Base-by-base conservation (phyloP, 2,888 invertebrate genomes). In the Apamea crenata region DNA sequence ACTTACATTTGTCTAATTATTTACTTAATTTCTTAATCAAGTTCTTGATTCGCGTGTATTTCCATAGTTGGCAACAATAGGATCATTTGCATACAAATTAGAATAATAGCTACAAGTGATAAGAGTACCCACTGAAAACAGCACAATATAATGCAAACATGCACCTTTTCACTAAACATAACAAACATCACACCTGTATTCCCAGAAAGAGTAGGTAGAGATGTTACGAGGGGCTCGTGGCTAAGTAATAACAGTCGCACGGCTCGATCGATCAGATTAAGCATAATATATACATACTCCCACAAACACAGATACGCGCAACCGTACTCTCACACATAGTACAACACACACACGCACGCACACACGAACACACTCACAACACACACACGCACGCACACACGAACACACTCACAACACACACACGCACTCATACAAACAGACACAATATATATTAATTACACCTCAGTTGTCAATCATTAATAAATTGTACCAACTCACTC, bases 31-130 rank as follows among this genome's bases (percentile, higher is more conserved):
- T 67, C 61, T 63, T 63, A 79, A 56, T 59, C 36, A 53, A n/a
- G n/a, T 18, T 29, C 32, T 69, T 29, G 18, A 72, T 66, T 73
- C 44, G 25, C 73, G 29, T 74, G 50, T 47, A 53, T 36, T 36
- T 32, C 12, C 29, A 70, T 71, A 84, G 74, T 84, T 65, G 59
- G 36, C 25, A 40, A 59, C 25, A 32, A 32, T 53, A 61, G 50
- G 16, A 74, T 44, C 21, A 82, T 82, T 80, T 84, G 63, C 67
- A 84, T 74, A 50, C 70, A 18, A 73, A 74, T 82, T 79, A 67
- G 47, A n/a, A 40, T 74, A 84, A 84, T 80, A 70, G 10, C 69
- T 36, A 10, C 6, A 2, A 66, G 2, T 63, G 80, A 79, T 74
- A 84, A 84, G 69, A 18, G 32, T 78, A 66, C 47, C 14, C 53